Percentiles rank a stretch among this genome's conserved stretches.
Evolutionary conservation across 2,797 vertebrate genomes (phyloP).

Genomic region (Girardinus metallicus): DNA sequence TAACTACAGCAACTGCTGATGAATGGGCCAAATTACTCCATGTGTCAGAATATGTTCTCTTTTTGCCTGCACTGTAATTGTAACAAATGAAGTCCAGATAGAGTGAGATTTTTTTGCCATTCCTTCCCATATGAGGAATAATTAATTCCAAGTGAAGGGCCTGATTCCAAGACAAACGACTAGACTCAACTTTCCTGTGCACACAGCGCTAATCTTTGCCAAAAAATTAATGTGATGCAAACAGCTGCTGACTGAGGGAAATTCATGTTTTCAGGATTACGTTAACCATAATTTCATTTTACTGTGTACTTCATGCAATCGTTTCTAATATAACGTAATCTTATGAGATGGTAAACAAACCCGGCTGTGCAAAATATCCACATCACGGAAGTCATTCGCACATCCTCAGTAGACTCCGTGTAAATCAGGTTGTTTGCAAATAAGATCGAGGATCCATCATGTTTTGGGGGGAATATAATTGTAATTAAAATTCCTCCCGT

Average conservation of each 20-base stretch:
- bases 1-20: conserved; percentile 54
- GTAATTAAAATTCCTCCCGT: conserved; percentile 46
- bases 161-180: conserved; percentile 68
- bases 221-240: conserved; percentile 71
- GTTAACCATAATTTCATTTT: conserved; percentile 61
- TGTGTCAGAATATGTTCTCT: conserved; percentile 56
- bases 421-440: conserved; percentile 46
- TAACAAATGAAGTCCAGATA: conserved; percentile 69
- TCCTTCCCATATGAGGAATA: conserved; percentile 57
- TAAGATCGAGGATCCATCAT: conserved; percentile 27
- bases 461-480: conserved; percentile 11
- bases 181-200: conserved; percentile 58
- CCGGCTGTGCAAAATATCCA: conserved; percentile 31
- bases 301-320: conserved; percentile 45
- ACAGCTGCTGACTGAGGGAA: conserved; percentile 67
- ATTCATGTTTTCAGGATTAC: conserved; percentile 61
- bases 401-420: conserved; percentile 31
- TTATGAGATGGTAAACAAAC: conserved; percentile 55
- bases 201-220: conserved; percentile 67
- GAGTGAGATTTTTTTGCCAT: conserved; percentile 46
- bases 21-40: conserved; percentile 66
- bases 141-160: conserved; percentile 68
- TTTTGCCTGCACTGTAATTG: conserved; percentile 62
- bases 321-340: conserved; percentile 63
- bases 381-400: conserved; percentile 35